Conservation (phyloP, 2,797 vertebrate genomes). For the Darevskia nairensis region DNA sequence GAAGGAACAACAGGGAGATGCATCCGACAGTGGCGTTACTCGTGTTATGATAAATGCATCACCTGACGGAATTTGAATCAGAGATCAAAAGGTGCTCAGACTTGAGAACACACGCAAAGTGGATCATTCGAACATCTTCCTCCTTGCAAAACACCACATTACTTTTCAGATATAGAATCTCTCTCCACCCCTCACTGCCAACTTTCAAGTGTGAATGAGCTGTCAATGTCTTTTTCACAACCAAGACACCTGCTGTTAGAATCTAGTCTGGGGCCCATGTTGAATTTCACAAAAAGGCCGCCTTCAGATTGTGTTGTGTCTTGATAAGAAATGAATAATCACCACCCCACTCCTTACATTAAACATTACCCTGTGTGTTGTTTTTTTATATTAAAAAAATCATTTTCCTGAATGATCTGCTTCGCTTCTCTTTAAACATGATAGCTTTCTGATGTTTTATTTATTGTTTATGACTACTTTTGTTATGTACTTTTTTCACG, state of each 20-base stretch:
- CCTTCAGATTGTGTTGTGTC: slow-evolving; percentile 10
- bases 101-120: slow-evolving; percentile 7
- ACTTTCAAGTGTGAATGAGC: slow-evolving; percentile 21
- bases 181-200: slow-evolving; percentile 1
- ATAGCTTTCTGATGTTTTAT: background rate
- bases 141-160: background rate
- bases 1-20: slow-evolving; percentile 25
- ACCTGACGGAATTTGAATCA: slow-evolving; percentile 27
- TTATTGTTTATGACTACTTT: too few relatives aligned
- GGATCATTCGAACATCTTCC: background rate
- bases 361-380: background rate
- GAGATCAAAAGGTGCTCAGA: slow-evolving; percentile 33
- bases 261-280: background rate
- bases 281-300: slow-evolving; percentile 8
- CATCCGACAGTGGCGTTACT: slow-evolving; percentile 18
- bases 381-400: background rate
- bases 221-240: slow-evolving; percentile 35
- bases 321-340: slow-evolving; percentile 17
- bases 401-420: background rate
- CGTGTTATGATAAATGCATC: background rate
- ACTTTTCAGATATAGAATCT: slow-evolving; percentile 28
- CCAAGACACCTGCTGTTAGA: slow-evolving; percentile 4
- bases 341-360: background rate
- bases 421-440: background rate
- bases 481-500: too few relatives aligned